Percentiles rank a stretch among this genome's conserved stretches.
Conservation (phyloP, 2,797 vertebrate species). For the Tolypeutes matacus region DNA sequence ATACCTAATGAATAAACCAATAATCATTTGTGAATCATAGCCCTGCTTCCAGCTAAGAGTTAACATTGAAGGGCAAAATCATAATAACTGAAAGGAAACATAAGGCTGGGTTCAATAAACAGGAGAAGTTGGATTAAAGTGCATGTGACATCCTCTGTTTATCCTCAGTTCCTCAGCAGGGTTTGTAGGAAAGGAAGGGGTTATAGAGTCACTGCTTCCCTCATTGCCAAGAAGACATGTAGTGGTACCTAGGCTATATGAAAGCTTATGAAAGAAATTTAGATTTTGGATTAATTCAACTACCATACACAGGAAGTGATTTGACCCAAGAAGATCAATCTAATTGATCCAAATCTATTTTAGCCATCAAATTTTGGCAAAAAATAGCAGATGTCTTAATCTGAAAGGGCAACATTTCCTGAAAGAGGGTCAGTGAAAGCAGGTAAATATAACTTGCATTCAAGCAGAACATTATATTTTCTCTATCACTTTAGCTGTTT, state of each 20-base stretch:
- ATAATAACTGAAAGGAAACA: not conserved
- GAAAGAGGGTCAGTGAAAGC: constrained; percentile 45
- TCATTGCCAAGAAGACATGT: constrained; percentile 55
- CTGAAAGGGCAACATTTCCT: constrained; percentile 67
- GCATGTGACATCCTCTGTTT: not conserved
- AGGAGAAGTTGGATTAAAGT: not conserved
- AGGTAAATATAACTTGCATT: constrained; percentile 74
- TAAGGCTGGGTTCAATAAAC: not conserved
- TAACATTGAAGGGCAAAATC: not conserved
- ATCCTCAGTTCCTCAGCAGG: not conserved
- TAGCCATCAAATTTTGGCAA: constrained; percentile 52
- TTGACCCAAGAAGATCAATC: constrained; percentile 48
- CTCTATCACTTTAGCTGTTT: constrained; percentile 58
- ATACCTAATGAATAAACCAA: not conserved
- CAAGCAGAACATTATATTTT: constrained; percentile 81
- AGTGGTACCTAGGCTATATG: not conserved
- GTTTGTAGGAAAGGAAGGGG: not conserved
- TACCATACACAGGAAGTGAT: constrained; percentile 53
- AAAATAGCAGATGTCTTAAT: constrained; percentile 58
- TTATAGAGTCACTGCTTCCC: not conserved
- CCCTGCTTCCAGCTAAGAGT: not conserved
- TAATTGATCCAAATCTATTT: constrained; percentile 69
- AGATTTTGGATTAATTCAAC: constrained; percentile 63
- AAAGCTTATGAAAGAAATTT: constrained; percentile 41
- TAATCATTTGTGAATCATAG: not conserved